Conservation (phyloP, 2,888 invertebrate species). For the Eupithecia abbreviata region DNA sequence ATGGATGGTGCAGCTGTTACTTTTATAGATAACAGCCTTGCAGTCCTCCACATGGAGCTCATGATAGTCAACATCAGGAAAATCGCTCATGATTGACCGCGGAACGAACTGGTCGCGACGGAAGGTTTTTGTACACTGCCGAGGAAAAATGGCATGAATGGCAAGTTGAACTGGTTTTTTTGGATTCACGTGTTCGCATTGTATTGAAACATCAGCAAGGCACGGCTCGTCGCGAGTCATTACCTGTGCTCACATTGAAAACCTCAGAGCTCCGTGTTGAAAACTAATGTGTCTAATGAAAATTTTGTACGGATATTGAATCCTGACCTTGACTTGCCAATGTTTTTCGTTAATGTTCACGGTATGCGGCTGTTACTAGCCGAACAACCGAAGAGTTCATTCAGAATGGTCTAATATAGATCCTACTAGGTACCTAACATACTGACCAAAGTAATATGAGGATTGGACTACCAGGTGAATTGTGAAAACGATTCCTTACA, state of each 20-base stretch:
- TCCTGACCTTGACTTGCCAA: not conserved
- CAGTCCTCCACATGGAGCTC: conserved; percentile 12
- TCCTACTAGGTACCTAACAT: not conserved
- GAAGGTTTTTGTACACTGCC: conserved; percentile 15
- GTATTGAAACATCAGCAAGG: conserved; percentile 13
- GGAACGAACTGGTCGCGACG: conserved; percentile 15
- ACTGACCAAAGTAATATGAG: not conserved
- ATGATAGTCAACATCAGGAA: conserved; percentile 22
- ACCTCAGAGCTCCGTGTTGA: not conserved
- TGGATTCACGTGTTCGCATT: conserved; percentile 17
- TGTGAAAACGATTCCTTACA: not conserved
- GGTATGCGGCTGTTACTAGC: not conserved
- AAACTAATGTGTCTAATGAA: conserved; percentile 9
- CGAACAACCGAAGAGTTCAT: not conserved
- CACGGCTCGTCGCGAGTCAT: conserved; percentile 11
- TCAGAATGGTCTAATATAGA: not conserved
- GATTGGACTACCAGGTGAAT: not conserved
- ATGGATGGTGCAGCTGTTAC: conserved; percentile 14
- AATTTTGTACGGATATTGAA: not conserved
- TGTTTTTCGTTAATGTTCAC: not conserved
- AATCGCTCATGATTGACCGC: conserved; percentile 19
- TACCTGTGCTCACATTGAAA: conserved; percentile 6
- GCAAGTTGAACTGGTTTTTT: conserved; percentile 18
- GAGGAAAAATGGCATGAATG: conserved; percentile 16
- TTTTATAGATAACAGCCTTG: conserved; percentile 14